A percentile compares a stretch with the other conserved stretches of the same genome.
Evolutionary conservation across 2,797 vertebrate genomes (phyloP).

Genomic region (Sebastolobus alascanus): DNA sequence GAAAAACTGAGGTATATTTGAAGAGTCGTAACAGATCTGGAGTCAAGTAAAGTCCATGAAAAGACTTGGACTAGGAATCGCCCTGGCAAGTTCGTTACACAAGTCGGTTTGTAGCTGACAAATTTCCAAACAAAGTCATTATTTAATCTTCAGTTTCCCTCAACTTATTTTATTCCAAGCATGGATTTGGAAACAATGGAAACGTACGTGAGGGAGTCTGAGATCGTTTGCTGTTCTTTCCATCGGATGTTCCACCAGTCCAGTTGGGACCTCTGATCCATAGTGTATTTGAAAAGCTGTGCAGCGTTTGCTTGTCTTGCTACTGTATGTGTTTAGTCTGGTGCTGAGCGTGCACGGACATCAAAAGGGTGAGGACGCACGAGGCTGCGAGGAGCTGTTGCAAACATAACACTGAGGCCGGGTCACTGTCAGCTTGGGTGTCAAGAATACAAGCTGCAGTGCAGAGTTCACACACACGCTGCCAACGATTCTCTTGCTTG

Average conservation of each 20-base stretch:
- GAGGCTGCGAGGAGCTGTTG: background rate
- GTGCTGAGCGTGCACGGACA: constrained; percentile 33
- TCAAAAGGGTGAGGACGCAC: constrained; percentile 30
- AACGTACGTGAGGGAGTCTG: background rate
- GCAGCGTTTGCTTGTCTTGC: constrained; percentile 78
- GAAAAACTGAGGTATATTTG: background rate
- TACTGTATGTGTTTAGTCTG: constrained; percentile 80
- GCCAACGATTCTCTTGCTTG: background rate
- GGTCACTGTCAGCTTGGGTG: constrained; percentile 15
- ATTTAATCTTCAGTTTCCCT: constrained; percentile 19
- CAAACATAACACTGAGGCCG: constrained; percentile 26
- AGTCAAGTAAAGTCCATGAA: background rate
- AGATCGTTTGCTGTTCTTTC: constrained; percentile 51
- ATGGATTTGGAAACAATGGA: constrained; percentile 44
- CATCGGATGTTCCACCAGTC: constrained; percentile 33
- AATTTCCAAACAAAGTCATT: constrained; percentile 19
- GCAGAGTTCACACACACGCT: constrained; percentile 7
- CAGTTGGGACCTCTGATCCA: constrained; percentile 43
- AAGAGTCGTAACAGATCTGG: background rate
- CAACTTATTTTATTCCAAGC: constrained; percentile 20
- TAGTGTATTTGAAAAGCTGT: constrained; percentile 68
- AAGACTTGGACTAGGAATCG: background rate
- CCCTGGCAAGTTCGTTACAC: constrained; percentile 8
- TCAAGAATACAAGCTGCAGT: background rate
- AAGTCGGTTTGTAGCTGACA: background rate